A percentile compares a stretch with the other conserved stretches of the same genome.
Evolutionary conservation across 2,797 vertebrate genomes (phyloP).

Genomic region (Catostomus latipinnis): DNA sequence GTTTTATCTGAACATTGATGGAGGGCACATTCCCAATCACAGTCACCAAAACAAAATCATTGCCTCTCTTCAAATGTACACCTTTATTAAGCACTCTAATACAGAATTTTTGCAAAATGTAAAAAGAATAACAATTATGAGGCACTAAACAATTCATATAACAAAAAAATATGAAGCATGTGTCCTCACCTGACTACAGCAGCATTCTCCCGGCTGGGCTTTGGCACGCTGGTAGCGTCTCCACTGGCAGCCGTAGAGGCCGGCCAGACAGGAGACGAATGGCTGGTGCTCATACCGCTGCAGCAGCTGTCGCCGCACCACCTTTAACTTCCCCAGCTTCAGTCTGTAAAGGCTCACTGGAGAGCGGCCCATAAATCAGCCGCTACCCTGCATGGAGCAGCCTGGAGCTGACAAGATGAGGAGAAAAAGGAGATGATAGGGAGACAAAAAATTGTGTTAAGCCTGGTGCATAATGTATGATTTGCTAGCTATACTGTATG

Average conservation of each 20-base stretch:
- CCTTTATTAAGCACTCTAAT: too few relatives aligned
- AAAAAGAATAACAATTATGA: too few relatives aligned
- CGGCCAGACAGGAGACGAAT: conserved; percentile 87
- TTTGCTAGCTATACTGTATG: too few relatives aligned
- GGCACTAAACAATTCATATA: too few relatives aligned
- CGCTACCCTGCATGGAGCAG: conserved; percentile 75
- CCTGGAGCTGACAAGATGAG: not conserved
- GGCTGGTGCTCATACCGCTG: conserved; percentile 85
- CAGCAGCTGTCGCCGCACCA: conserved; percentile 81
- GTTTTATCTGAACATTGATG: too few relatives aligned
- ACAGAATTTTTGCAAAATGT: too few relatives aligned
- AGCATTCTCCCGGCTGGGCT: conserved; percentile 83
- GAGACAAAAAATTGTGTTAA: not conserved
- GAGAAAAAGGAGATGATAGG: not conserved
- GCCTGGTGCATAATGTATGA: too few relatives aligned
- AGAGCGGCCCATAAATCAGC: conserved; percentile 71
- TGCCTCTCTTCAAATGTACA: too few relatives aligned
- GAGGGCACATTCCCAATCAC: too few relatives aligned
- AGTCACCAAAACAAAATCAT: too few relatives aligned
- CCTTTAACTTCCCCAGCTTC: conserved; percentile 86
- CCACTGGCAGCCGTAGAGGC: conserved; percentile 91
- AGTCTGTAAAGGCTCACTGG: conserved; percentile 74
- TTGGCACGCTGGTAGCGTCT: conserved; percentile 81
- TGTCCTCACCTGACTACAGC: conserved; percentile 81
- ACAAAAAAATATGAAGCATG: not conserved